Evolutionary conservation across 1,140 invertebrate species (phyloP).

Genomic region (Zaprionus vittiger): DNA sequence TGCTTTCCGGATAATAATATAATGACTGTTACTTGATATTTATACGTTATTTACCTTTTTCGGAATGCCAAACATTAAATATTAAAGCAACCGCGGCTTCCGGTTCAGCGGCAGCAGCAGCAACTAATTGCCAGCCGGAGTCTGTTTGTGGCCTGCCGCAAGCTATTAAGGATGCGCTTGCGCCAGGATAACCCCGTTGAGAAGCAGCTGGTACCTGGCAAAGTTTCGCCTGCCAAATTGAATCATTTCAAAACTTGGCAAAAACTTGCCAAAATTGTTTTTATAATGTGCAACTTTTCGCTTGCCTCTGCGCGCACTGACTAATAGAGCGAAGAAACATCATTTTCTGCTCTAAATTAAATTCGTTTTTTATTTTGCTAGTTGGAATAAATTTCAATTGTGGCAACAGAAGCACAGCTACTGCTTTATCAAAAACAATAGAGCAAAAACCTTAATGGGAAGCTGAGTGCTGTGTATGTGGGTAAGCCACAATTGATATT

Average conservation of each 20-base stretch:
- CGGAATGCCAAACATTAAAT: background rate
- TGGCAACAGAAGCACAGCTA: slow-evolving; percentile 45
- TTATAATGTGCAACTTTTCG: slow-evolving; percentile 66
- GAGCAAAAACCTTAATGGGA: slow-evolving; percentile 19
- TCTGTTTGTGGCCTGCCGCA: slow-evolving; percentile 42
- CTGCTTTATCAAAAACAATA: slow-evolving; percentile 60
- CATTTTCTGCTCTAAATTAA: slow-evolving; percentile 61
- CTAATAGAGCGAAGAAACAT: slow-evolving; percentile 58
- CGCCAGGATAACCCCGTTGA: slow-evolving; percentile 10
- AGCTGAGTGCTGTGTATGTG: background rate
- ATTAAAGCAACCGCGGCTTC: slow-evolving; percentile 15
- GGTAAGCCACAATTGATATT: slow-evolving; percentile 57
- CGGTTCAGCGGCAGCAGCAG: slow-evolving; percentile 5
- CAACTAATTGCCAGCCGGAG: slow-evolving; percentile 43
- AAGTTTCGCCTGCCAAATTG: slow-evolving; percentile 70
- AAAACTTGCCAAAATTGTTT: slow-evolving; percentile 70
- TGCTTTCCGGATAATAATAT: background rate
- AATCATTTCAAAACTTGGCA: slow-evolving; percentile 69
- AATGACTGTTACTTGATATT: background rate
- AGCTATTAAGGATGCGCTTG: slow-evolving; percentile 39
- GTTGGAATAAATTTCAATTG: slow-evolving; percentile 56
- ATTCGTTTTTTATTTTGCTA: slow-evolving; percentile 53
- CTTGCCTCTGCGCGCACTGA: slow-evolving; percentile 24
- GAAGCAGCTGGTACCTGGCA: slow-evolving; percentile 53
- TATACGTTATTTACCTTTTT: background rate